These are phyloP conservation scores for Capreolus pygargus DNA, from an alignment of 2,113 vertebrate genomes.

Conservation along the genomic window DNA sequence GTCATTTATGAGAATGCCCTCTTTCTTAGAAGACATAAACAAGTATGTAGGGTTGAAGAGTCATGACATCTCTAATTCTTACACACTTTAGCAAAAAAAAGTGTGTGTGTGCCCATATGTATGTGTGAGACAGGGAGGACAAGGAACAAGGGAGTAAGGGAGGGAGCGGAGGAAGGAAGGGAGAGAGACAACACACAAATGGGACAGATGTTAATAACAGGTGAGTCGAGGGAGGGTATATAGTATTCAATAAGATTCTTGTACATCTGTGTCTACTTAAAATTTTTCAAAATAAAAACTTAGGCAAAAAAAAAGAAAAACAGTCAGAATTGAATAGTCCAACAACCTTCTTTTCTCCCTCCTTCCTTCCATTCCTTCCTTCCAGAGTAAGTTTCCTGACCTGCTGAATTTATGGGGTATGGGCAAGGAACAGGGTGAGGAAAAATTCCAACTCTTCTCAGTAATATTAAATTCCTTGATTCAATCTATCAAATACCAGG, in stretches of 20 bases:
- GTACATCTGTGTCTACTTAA: background rate
- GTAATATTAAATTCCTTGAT: slow-evolving; percentile 12
- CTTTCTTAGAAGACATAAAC: background rate
- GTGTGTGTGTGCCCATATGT: background rate
- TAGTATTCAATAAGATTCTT: background rate
- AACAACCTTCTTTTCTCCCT: background rate
- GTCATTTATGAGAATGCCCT: background rate
- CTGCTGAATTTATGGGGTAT: background rate
- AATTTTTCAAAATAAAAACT: background rate
- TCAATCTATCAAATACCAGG: background rate
- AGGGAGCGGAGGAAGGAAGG: background rate
- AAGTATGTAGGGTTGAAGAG: background rate
- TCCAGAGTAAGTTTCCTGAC: background rate
- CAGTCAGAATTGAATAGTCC: background rate
- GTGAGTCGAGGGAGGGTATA: background rate
- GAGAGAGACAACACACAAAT: background rate
- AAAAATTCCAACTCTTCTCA: background rate
- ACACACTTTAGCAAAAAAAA: background rate
- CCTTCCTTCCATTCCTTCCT: background rate
- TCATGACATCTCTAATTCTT: slow-evolving; percentile 4
- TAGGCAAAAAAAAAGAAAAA: background rate
- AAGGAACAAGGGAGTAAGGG: background rate
- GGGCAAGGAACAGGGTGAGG: background rate
- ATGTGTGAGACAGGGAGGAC: background rate
- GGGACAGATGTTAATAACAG: background rate